These are phyloP conservation scores for Cryptus viduatorius DNA, from an alignment of 2,888 invertebrate species.

Conservation along the genomic window DNA sequence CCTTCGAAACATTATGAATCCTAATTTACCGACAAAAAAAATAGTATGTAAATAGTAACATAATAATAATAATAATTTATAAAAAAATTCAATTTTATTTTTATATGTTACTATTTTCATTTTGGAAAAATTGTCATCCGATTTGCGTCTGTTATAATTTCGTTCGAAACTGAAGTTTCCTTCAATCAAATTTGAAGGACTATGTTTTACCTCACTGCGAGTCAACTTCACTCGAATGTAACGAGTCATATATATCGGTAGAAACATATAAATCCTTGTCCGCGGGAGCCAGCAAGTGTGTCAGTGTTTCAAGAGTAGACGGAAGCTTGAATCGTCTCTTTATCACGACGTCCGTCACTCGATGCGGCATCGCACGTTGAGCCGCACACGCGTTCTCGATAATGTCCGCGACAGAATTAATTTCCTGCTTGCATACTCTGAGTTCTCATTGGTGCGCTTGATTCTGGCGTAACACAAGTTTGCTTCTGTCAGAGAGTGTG, in stretches of 20 bases:
- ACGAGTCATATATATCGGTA: slow-evolving; percentile 46
- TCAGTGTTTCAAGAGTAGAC: slow-evolving; percentile 23
- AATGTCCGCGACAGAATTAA: slow-evolving; percentile 65
- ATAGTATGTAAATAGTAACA: too few species aligned
- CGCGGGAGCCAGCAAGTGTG: slow-evolving; percentile 42
- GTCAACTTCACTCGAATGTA: slow-evolving; percentile 12
- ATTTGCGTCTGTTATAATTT: neutral
- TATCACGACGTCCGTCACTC: slow-evolving; percentile 35
- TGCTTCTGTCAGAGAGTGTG: slow-evolving; percentile 37
- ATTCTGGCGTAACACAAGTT: slow-evolving; percentile 46
- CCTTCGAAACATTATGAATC: too few species aligned
- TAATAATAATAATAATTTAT: too few species aligned
- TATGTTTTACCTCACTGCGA: slow-evolving; percentile 11
- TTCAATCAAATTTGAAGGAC: neutral
- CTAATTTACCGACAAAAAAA: too few species aligned
- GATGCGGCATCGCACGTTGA: neutral
- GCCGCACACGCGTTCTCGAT: slow-evolving; percentile 50
- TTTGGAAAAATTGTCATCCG: too few species aligned
- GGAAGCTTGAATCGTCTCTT: neutral
- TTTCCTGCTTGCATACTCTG: slow-evolving; percentile 60
- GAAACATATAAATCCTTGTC: slow-evolving; percentile 40
- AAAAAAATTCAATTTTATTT: too few species aligned
- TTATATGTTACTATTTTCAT: too few species aligned
- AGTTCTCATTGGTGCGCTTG: slow-evolving; percentile 47
- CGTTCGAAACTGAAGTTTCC: neutral